These are phyloP conservation scores for Boleophthalmus pectinirostris DNA, from an alignment of 2,113 vertebrate species.

Conservation along the genomic window DNA sequence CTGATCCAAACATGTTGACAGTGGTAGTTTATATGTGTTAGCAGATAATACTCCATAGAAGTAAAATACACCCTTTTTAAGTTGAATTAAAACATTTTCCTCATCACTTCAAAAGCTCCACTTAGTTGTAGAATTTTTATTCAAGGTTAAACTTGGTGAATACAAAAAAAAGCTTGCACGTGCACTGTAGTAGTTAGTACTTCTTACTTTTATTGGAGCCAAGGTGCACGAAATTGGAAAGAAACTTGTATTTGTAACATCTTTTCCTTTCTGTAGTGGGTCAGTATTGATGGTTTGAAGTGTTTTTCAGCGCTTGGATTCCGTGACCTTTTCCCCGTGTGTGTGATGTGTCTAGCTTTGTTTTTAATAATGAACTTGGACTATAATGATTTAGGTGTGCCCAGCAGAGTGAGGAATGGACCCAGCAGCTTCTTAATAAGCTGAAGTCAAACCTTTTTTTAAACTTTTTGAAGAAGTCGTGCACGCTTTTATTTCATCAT, in stretches of 20 bases:
- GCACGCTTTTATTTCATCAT: too few species aligned
- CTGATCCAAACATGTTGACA: too few species aligned
- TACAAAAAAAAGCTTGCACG: neutral
- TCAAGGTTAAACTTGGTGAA: neutral
- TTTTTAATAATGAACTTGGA: neutral
- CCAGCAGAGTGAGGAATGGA: neutral
- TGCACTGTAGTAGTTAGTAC: neutral
- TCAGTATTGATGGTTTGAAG: constrained; percentile 1
- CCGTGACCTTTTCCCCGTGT: constrained; percentile 2
- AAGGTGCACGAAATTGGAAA: neutral
- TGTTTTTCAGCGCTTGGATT: constrained; percentile 7
- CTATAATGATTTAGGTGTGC: neutral
- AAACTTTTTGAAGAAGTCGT: too few species aligned
- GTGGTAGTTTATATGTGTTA: too few species aligned
- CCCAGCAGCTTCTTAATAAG: too few species aligned
- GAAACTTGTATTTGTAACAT: neutral
- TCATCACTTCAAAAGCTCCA: neutral
- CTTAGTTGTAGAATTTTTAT: neutral
- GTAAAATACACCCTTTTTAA: too few species aligned
- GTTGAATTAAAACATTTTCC: neutral
- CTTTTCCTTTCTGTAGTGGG: neutral
- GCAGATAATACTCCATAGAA: too few species aligned
- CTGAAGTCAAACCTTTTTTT: too few species aligned
- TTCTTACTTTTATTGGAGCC: neutral
- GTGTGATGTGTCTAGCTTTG: neutral